phyloP scores from a whole-genome alignment of 1,140 invertebrate genomes.

The Danaus melanippus region DNA sequence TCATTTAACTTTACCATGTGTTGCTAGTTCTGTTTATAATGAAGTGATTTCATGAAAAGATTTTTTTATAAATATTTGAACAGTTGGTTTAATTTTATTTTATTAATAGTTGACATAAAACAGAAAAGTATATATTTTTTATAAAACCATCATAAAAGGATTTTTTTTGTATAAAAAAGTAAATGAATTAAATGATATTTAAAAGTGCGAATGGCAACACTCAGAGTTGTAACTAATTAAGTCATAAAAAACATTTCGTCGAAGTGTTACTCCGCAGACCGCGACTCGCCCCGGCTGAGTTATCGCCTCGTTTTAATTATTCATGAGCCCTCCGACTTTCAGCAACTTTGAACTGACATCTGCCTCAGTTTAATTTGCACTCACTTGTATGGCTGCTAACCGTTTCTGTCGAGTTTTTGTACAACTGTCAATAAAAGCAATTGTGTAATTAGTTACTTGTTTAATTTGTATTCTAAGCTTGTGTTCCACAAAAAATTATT shows the following conservation, averaged over 20 bases:
- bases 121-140: too few relatives aligned
- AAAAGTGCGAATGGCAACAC: slow-evolving; percentile 9
- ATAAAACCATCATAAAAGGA: too few relatives aligned
- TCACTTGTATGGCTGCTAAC: slow-evolving; percentile 31
- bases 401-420: too few relatives aligned
- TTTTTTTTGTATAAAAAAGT: too few relatives aligned
- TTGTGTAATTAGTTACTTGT: too few relatives aligned
- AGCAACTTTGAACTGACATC: slow-evolving; percentile 43
- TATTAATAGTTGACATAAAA: too few relatives aligned
- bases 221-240: slow-evolving; percentile 56
- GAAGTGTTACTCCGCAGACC: slow-evolving; percentile 38
- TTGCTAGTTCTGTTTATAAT: background rate
- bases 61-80: background rate
- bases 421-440: too few relatives aligned
- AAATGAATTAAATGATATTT: too few relatives aligned
- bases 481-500: too few relatives aligned
- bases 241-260: slow-evolving; percentile 55
- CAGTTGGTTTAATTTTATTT: too few relatives aligned
- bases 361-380: slow-evolving; percentile 38
- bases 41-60: background rate
- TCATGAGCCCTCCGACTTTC: slow-evolving; percentile 49
- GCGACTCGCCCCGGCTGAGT: slow-evolving; percentile 35
- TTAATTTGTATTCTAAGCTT: too few relatives aligned
- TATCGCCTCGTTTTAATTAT: slow-evolving; percentile 57
- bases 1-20: slow-evolving; percentile 7